These are phyloP conservation scores for Loripinus fragilis DNA, from an alignment of 2,888 invertebrate species.

Conservation along the genomic window DNA sequence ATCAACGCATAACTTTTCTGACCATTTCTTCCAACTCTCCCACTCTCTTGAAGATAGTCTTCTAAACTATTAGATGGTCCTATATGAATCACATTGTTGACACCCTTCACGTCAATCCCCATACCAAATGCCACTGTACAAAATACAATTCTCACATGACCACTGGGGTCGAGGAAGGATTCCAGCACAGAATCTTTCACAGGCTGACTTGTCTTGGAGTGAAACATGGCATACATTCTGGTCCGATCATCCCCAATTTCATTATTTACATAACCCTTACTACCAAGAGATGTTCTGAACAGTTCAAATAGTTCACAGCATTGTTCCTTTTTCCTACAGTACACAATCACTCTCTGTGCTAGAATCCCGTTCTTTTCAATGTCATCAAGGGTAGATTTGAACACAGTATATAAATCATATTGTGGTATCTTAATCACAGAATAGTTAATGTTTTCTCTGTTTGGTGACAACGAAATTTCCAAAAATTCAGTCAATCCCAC, in stretches of 20 bases:
- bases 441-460: slow-evolving; percentile 33
- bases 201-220: slow-evolving; percentile 29
- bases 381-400: slow-evolving; percentile 29
- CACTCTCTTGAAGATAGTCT: slow-evolving; percentile 40
- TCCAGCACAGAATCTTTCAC: slow-evolving; percentile 20
- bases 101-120: slow-evolving; percentile 43
- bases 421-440: neutral
- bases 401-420: slow-evolving; percentile 23
- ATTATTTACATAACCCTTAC: slow-evolving; percentile 18
- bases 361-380: neutral
- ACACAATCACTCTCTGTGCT: slow-evolving; percentile 36
- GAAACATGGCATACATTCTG: slow-evolving; percentile 35
- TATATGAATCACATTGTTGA: slow-evolving; percentile 33
- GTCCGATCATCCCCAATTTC: slow-evolving; percentile 1
- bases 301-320: slow-evolving; percentile 35
- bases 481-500: neutral
- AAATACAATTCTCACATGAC: slow-evolving; percentile 30
- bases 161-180: slow-evolving; percentile 24
- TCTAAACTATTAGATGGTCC: slow-evolving; percentile 32
- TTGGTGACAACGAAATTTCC: neutral
- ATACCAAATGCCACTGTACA: slow-evolving; percentile 43
- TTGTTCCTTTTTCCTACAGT: slow-evolving; percentile 38
- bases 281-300: slow-evolving; percentile 24
- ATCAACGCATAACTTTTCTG: slow-evolving; percentile 30
- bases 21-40: slow-evolving; percentile 38